A percentile compares a stretch with the other conserved stretches of the same genome.
These are phyloP conservation scores for Lagorchestes hirsutus DNA, from an alignment of 2,797 vertebrate genomes.

Conservation along the genomic window DNA sequence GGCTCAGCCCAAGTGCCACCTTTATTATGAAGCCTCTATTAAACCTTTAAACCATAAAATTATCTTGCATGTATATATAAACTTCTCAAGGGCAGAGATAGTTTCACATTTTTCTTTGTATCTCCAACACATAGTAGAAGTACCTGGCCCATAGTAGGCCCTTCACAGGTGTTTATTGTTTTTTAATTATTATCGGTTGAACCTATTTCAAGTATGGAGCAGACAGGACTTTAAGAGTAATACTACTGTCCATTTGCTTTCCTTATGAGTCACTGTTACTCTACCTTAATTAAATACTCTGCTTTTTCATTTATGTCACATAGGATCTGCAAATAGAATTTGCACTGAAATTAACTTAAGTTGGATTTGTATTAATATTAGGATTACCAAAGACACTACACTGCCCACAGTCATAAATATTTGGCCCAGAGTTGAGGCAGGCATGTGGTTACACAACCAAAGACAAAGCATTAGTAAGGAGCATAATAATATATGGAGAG, in stretches of 20 bases:
- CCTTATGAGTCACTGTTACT: background rate
- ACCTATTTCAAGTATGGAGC: background rate
- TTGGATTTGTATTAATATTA: background rate
- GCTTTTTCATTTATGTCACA: background rate
- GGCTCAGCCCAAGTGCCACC: background rate
- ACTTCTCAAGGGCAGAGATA: background rate
- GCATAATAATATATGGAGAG: background rate
- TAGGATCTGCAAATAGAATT: background rate
- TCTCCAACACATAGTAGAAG: slow-evolving; percentile 22
- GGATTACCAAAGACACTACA: background rate
- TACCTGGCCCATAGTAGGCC: background rate
- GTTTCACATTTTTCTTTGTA: background rate
- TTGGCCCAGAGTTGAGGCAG: background rate
- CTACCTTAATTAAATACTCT: background rate
- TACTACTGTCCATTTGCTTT: background rate
- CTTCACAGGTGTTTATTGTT: slow-evolving; percentile 50
- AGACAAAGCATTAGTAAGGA: background rate
- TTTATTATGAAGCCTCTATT: background rate
- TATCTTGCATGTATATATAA: background rate
- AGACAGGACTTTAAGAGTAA: background rate
- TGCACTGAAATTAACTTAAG: background rate
- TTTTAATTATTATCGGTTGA: slow-evolving; percentile 10
- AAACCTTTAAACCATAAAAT: background rate
- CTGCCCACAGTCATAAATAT: background rate
- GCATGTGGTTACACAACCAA: background rate